These are phyloP conservation scores for Elgaria multicarinata DNA, from an alignment of 2,113 vertebrate genomes.

Conservation along the genomic window DNA sequence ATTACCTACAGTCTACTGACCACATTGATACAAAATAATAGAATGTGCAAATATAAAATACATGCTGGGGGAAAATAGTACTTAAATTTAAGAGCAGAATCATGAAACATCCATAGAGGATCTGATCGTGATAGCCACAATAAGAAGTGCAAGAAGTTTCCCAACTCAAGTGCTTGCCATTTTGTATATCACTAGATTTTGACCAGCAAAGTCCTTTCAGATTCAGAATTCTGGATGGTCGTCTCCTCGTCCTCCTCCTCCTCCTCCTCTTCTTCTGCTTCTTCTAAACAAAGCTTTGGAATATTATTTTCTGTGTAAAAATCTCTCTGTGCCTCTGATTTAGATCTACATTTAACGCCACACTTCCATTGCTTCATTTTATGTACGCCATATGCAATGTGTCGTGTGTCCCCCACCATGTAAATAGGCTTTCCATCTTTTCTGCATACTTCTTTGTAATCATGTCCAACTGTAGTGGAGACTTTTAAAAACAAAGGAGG, in stretches of 20 bases:
- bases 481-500: conserved; percentile 68
- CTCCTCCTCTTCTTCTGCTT: not conserved
- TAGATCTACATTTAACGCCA: conserved; percentile 41
- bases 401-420: conserved; percentile 40
- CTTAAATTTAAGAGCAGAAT: no score
- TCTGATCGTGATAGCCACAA: no score
- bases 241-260: no score
- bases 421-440: conserved; percentile 71
- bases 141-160: conserved; percentile 22
- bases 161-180: not conserved
- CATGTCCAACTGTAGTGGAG: conserved; percentile 71
- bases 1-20: no score
- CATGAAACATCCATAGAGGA: no score
- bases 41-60: no score
- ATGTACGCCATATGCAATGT: conserved; percentile 72
- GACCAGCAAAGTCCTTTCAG: conserved; percentile 17
- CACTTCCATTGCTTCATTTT: conserved; percentile 70
- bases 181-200: conserved; percentile 46
- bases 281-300: not conserved
- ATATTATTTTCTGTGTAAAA: conserved; percentile 14
- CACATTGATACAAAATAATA: no score
- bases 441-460: conserved; percentile 71
- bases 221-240: conserved; percentile 27
- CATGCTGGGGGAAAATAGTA: no score
- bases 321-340: conserved; percentile 35